Base-by-base conservation (phyloP, 1,140 invertebrate genomes). In the Drosophila ercepeae region DNA sequence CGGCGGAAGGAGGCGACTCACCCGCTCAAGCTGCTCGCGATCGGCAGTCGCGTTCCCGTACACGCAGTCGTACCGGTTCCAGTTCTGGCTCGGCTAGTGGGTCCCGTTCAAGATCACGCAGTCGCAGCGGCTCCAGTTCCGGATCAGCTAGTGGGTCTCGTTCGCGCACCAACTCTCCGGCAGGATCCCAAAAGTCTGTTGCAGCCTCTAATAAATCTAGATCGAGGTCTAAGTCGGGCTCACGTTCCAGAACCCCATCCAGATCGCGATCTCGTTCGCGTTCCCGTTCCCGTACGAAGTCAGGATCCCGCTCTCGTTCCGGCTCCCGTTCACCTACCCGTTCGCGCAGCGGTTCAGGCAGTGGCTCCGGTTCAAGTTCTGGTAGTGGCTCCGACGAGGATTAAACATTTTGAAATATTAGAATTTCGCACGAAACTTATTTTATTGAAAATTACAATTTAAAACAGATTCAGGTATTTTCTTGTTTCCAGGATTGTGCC, bases 1-100 rank as follows among this genome's bases (percentile, higher is more conserved):
- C 42, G 60, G 91, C 92, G 46, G 91, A 92, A 78, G 92, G 91
- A 42, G 73, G 83, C 11, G 42, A 48, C 54, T 91, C 92, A 19
- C 92, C 92, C 69, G 92, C 91, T 34, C 83, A 91, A 65, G 70
- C 72, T 1, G 68, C 91, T n/a, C 90, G 81, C 29, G 90, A 92
- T 7, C 83, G 89, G 3, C 55, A 72, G 46, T 92, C 90, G 1
- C 78, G 84, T 2, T 92, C 91, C 11, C 72, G 78, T 25, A 91
- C 84, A 9, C 72, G 89, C 29, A 88, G 60, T 79, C 75, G 48
- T 18, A 81, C 76, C 39, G 68, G 74, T 46, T 79, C 82, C 23
- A 70, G 81, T 34, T 86, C 81, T 3, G 77, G 77, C 1, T 77
- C 63, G 0, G 76, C 52, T 14, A 78, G 54, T 32, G 72, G 74